phyloP scores from a whole-genome alignment of 2,888 invertebrate species.

The Leucania comma region DNA sequence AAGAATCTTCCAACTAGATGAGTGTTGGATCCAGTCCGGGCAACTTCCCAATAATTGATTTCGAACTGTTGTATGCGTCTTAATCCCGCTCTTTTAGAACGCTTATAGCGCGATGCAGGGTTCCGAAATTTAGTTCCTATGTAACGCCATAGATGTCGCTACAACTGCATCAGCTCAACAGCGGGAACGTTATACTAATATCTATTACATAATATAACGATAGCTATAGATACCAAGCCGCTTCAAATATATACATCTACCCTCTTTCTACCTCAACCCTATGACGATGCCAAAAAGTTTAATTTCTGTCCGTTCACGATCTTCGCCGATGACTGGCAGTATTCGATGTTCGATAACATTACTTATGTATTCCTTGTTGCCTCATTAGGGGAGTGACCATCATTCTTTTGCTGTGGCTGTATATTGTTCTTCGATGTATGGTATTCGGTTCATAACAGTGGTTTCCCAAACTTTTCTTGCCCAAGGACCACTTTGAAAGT shows the following conservation, averaged over 20 bases:
- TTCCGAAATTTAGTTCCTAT: no score
- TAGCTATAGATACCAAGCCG: neutral
- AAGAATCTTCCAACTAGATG: no score
- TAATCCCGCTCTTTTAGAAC: no score
- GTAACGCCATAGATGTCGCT: no score
- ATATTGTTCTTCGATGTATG: slow-evolving; percentile 25
- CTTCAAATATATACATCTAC: slow-evolving; percentile 12
- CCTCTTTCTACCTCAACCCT: slow-evolving; percentile 24
- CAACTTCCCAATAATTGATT: no score
- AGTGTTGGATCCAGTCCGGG: no score
- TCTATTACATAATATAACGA: neutral
- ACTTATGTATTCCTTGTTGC: slow-evolving; percentile 56
- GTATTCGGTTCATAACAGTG: neutral
- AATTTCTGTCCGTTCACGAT: slow-evolving; percentile 61
- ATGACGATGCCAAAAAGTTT: slow-evolving; percentile 64
- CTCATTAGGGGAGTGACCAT: slow-evolving; percentile 59
- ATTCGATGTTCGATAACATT: slow-evolving; percentile 45
- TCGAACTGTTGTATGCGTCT: no score
- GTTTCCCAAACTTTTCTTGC: neutral
- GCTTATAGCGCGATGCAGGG: no score
- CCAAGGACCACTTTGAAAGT: no score
- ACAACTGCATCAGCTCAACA: no score
- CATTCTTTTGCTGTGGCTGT: slow-evolving; percentile 26
- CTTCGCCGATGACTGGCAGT: slow-evolving; percentile 52
- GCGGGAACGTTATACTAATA: neutral